These are phyloP conservation scores for Polyboroides typus DNA, from an alignment of 2,797 vertebrate genomes.

Conservation along the genomic window DNA sequence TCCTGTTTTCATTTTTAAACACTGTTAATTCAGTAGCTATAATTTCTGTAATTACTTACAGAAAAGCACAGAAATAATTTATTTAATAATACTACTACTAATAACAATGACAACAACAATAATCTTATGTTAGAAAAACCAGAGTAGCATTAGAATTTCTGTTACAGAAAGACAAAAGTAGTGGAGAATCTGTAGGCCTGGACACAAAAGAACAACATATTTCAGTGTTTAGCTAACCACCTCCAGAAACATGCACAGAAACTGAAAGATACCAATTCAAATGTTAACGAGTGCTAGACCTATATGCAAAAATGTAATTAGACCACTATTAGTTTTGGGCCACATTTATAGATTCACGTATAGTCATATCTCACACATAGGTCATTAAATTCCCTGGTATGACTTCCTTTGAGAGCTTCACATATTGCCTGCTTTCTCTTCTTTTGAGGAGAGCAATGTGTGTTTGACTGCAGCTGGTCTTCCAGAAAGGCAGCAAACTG, in stretches of 20 bases:
- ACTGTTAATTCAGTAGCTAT: neutral
- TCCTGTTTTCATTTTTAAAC: constrained; percentile 31
- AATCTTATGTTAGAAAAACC: neutral
- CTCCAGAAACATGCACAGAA: neutral
- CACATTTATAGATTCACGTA: neutral
- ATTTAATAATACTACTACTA: neutral
- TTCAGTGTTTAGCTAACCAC: neutral
- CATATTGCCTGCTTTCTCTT: neutral
- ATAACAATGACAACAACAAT: neutral
- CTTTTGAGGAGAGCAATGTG: neutral
- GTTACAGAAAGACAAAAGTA: neutral
- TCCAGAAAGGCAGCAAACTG: neutral
- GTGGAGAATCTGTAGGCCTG: neutral
- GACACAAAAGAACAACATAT: neutral
- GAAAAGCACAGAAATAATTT: neutral
- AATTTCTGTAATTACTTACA: neutral
- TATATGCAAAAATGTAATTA: neutral
- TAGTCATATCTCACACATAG: neutral
- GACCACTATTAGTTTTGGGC: neutral
- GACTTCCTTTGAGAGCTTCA: neutral
- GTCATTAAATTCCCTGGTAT: neutral
- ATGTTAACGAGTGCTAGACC: neutral
- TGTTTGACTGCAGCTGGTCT: neutral
- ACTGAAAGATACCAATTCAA: neutral
- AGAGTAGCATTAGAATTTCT: neutral